phyloP scores from a whole-genome alignment of 2,888 invertebrate genomes.

The Drosophila subquinaria region DNA sequence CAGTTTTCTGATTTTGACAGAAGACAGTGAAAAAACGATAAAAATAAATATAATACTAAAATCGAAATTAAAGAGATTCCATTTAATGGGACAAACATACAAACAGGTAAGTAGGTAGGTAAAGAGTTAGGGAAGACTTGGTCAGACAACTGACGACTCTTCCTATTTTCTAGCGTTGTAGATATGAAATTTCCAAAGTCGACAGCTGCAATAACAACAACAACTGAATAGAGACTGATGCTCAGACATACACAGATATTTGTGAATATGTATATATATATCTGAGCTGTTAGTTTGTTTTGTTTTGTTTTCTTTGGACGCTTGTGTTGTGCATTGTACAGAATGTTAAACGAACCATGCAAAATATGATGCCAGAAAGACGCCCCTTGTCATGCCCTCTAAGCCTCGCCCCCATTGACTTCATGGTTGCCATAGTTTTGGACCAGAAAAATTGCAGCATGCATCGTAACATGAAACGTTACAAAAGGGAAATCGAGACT shows the following conservation, averaged over 20 bases:
- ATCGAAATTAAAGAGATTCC: not conserved
- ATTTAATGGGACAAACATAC: conserved; percentile 7
- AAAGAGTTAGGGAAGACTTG: conserved; percentile 2
- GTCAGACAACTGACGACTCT: conserved; percentile 25
- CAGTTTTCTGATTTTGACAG: conserved; percentile 62
- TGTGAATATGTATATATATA: not conserved
- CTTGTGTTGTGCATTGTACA: conserved; percentile 61
- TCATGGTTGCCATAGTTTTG: conserved; percentile 35
- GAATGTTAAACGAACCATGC: conserved; percentile 81
- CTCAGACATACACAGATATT: conserved; percentile 16
- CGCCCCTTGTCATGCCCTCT: conserved; percentile 7
- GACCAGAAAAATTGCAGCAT: conserved; percentile 50
- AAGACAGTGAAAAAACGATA: conserved; percentile 20
- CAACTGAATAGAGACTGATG: conserved; percentile 14
- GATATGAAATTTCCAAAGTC: conserved; percentile 41
- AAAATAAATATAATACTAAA: conserved; percentile 16
- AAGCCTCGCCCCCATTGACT: not conserved
- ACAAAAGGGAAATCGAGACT: conserved; percentile 1
- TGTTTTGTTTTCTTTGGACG: conserved; percentile 36
- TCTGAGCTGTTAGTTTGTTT: conserved; percentile 39
- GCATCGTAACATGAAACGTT: conserved; percentile 26
- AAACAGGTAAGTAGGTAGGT: not conserved
- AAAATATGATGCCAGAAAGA: conserved; percentile 71
- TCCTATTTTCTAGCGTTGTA: conserved; percentile 24
- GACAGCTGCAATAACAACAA: conserved; percentile 48